Percentiles rank a stretch among this genome's conserved stretches.
These are phyloP conservation scores for Phymorhynchus buccinoides DNA, from an alignment of 1,140 invertebrate genomes.

Conservation along the genomic window DNA sequence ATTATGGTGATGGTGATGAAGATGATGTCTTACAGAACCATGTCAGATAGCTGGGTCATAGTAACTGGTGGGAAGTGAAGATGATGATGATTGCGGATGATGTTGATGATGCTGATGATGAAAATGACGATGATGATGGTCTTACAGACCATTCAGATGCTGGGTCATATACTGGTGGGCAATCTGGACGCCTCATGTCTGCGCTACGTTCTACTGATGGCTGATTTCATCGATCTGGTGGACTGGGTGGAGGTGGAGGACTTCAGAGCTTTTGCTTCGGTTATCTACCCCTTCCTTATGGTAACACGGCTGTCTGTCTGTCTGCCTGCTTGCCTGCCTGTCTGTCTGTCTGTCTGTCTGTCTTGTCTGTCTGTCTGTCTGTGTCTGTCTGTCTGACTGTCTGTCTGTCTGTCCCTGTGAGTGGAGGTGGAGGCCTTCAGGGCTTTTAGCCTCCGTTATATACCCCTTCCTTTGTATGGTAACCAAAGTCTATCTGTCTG, in stretches of 20 bases:
- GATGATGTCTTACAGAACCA: too few species aligned
- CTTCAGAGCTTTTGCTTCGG: slow-evolving; percentile 67
- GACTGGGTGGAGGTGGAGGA: slow-evolving; percentile 71
- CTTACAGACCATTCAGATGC: slow-evolving; percentile 67
- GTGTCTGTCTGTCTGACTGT: too few species aligned
- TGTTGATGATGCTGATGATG: too few species aligned
- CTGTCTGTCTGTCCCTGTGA: too few species aligned
- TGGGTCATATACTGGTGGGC: slow-evolving; percentile 65
- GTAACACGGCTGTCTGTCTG: slow-evolving; percentile 48
- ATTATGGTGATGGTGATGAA: too few species aligned
- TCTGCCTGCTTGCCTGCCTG: not conserved
- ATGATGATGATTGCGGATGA: too few species aligned
- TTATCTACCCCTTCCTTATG: slow-evolving; percentile 68
- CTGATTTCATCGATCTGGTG: slow-evolving; percentile 65
- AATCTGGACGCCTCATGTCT: slow-evolving; percentile 69
- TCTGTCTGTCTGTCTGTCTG: too few species aligned
- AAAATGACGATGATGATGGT: too few species aligned
- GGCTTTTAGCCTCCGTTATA: slow-evolving; percentile 65
- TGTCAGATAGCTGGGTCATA: too few species aligned
- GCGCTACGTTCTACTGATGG: slow-evolving; percentile 67
- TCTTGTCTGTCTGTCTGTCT: too few species aligned
- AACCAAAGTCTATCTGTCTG: too few species aligned
- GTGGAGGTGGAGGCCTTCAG: slow-evolving; percentile 69
- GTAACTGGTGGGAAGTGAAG: too few species aligned
- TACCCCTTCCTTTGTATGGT: slow-evolving; percentile 71